Evolutionary conservation across 2,113 vertebrate genomes (phyloP).

Genomic region (Atrichornis clamosus): DNA sequence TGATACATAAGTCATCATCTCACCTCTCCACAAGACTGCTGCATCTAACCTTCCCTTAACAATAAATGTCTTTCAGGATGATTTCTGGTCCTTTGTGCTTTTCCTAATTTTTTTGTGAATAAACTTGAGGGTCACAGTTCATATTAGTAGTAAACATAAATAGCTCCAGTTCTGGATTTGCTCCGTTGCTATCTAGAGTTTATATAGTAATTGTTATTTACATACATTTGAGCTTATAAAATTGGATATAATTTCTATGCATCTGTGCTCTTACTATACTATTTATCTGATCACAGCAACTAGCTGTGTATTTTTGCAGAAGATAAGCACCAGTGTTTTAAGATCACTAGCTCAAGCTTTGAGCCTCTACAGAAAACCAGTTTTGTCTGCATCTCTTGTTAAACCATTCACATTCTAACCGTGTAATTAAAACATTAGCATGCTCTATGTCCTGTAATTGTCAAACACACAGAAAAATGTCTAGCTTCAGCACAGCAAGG

Average conservation of each 20-base stretch:
- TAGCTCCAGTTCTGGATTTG: background rate
- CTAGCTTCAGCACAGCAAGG: background rate
- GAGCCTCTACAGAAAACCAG: background rate
- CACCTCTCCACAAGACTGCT: background rate
- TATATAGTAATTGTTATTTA: background rate
- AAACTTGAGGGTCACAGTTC: background rate
- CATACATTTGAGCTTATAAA: background rate
- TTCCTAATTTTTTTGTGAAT: background rate
- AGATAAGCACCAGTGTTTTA: background rate
- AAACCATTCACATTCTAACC: background rate
- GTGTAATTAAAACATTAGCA: background rate
- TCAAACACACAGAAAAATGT: background rate
- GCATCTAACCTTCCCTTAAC: background rate
- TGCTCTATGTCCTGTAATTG: background rate
- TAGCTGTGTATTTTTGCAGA: background rate
- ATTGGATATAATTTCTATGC: background rate
- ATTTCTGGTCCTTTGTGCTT: background rate
- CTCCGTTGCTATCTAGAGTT: background rate
- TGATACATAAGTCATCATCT: slow-evolving; percentile 14
- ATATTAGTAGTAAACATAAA: background rate
- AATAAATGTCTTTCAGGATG: background rate
- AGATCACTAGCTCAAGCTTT: background rate
- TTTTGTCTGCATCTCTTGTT: background rate
- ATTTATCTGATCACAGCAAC: background rate
- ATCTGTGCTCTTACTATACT: background rate